phyloP scores from a whole-genome alignment of 1,140 invertebrate genomes.

The Phymorhynchus buccinoides region DNA sequence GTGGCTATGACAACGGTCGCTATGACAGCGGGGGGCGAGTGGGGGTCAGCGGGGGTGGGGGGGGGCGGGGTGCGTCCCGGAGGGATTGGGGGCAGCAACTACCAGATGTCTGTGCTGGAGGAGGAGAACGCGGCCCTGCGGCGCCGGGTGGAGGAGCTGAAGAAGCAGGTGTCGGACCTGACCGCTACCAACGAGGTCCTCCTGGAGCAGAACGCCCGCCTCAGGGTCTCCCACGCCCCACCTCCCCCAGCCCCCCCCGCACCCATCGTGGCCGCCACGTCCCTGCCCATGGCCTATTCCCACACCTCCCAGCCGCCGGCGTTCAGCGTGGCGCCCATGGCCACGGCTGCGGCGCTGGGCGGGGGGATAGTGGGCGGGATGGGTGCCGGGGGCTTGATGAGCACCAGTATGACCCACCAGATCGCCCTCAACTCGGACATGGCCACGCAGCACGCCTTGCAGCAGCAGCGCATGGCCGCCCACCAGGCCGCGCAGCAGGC shows the following conservation, averaged over 20 bases:
- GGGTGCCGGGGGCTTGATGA: no score
- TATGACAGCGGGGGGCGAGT: slow-evolving; percentile 66
- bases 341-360: slow-evolving; percentile 65
- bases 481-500: slow-evolving; percentile 33
- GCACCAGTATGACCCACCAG: slow-evolving; percentile 65
- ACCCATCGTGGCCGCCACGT: slow-evolving; percentile 41
- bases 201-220: slow-evolving; percentile 85
- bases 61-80: slow-evolving; percentile 51
- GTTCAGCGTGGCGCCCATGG: slow-evolving; percentile 39
- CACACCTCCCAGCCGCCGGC: slow-evolving; percentile 56
- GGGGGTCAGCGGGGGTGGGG: no score
- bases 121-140: slow-evolving; percentile 83
- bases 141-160: slow-evolving; percentile 83
- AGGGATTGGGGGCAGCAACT: no score
- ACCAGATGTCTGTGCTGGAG: slow-evolving; percentile 76
- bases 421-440: slow-evolving; percentile 69
- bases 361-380: no score
- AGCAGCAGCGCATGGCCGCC: slow-evolving; percentile 59
- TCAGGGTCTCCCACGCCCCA: slow-evolving; percentile 77
- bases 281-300: slow-evolving; percentile 52
- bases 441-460: slow-evolving; percentile 62
- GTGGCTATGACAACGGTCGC: slow-evolving; percentile 26
- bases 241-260: slow-evolving; percentile 49
- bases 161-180: slow-evolving; percentile 81
- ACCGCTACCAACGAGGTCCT: slow-evolving; percentile 88